phyloP scores from a whole-genome alignment of 2,888 invertebrate species.

The Eutolmus rufibarbis region DNA sequence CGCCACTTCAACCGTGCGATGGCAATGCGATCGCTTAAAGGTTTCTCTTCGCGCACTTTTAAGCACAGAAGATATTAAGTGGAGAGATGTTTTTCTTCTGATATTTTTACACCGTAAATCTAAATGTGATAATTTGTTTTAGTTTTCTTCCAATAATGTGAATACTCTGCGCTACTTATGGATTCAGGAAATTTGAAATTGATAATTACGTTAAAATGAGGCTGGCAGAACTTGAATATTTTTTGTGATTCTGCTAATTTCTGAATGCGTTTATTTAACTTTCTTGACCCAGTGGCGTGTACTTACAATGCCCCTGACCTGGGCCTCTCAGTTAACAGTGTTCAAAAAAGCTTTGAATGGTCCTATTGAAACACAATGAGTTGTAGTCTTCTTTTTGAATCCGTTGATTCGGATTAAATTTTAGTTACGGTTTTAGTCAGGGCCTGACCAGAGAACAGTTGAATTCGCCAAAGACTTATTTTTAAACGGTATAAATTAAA shows the following conservation, averaged over 20 bases:
- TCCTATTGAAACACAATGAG: not conserved
- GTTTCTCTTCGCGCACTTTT: conserved; percentile 59
- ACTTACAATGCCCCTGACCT: not conserved
- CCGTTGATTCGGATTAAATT: not conserved
- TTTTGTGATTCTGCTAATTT: not conserved
- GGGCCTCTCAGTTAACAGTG: not conserved
- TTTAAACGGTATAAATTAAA: not conserved
- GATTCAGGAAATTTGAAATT: not conserved
- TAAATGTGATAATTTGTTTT: conserved; percentile 39
- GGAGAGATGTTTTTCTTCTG: not conserved
- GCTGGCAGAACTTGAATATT: not conserved
- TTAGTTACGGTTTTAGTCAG: not conserved
- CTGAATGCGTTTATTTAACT: not conserved
- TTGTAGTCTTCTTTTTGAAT: not conserved
- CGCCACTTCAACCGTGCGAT: conserved; percentile 88
- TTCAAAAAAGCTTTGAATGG: not conserved
- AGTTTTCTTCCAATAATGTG: conserved; percentile 12
- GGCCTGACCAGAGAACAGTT: not conserved
- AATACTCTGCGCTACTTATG: conserved; percentile 10
- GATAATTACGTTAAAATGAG: not conserved
- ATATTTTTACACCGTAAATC: conserved; percentile 28
- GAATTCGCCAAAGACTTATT: conserved; percentile 25
- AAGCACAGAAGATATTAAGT: conserved; percentile 52
- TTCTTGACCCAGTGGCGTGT: not conserved
- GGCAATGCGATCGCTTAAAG: conserved; percentile 84